Conservation (phyloP, 2,888 invertebrate species). For the Eucera pruinosa region DNA sequence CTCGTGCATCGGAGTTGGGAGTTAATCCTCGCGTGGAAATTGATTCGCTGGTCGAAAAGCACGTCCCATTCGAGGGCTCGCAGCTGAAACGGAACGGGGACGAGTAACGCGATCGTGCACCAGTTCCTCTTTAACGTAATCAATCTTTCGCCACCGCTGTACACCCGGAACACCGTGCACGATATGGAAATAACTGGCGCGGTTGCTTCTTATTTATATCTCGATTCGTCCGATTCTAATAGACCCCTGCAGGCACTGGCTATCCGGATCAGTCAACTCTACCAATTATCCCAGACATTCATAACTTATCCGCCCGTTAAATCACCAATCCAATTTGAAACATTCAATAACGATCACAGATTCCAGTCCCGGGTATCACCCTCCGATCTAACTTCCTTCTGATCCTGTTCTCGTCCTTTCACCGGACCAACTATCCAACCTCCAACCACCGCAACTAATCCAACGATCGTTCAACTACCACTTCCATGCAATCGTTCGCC, state of each 20-base stretch:
- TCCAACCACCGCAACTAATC: too few species aligned
- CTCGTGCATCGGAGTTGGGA: too few species aligned
- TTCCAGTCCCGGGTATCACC: not conserved
- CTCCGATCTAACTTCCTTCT: not conserved
- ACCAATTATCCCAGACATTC: conserved; percentile 15
- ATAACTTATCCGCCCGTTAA: conserved; percentile 11
- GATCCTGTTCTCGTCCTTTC: not conserved
- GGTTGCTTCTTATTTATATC: conserved; percentile 30
- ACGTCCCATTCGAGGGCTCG: conserved; percentile 12
- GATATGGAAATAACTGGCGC: conserved; percentile 15
- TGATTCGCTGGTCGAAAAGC: conserved; percentile 28
- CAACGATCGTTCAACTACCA: too few species aligned
- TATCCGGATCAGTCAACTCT: conserved; percentile 5
- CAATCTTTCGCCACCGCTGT: conserved; percentile 33
- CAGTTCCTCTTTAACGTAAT: conserved; percentile 56
- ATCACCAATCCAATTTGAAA: conserved; percentile 1
- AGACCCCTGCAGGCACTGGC: not conserved
- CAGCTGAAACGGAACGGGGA: conserved; percentile 6
- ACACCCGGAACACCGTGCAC: conserved; percentile 19
- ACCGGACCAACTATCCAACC: not conserved
- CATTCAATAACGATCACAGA: conserved; percentile 9
- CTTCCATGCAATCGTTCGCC: too few species aligned
- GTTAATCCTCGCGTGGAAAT: conserved; percentile 9
- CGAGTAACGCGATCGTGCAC: conserved; percentile 25
- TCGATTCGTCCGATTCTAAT: not conserved